Base-by-base conservation (phyloP, 1,140 invertebrate genomes). In the Rhizoglyphus robini region DNA sequence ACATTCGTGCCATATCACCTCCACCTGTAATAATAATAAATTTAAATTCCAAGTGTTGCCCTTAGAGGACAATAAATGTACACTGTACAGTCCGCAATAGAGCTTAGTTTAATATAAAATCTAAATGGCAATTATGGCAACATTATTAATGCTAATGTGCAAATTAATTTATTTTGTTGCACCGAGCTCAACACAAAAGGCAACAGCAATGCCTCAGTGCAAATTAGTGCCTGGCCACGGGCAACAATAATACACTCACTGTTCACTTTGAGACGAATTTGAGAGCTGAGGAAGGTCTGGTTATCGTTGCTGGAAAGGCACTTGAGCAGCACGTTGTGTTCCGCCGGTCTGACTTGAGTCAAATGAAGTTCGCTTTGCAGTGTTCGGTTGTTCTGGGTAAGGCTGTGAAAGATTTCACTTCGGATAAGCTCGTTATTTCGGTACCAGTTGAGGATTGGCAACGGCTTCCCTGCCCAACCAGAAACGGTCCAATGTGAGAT, bases 341-440 rank as follows among this genome's bases (percentile, higher is more conserved):
- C n/a, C 41, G 23, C 4, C 2, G 61, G 1, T 3, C 32, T 1
- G 1, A 63, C 47, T 38, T 61, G 41, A 18, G 34, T 38, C 32
- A 63, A 31, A 63, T 63, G 41, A 20, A 63, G 32, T 49, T 63
- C 61, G 47, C 61, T 63, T 63, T 63, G 61, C 27, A 63, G 18
- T 63, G 61, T 2, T n/a, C 23, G 2, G 27, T 63, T 63, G 15
- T 63, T 47, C 23, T 46, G 8, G 1, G 4, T 47, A 3, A 46
- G 27, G 15, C 15, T 63, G 27, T 63, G 61, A 63, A 47, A 46
- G 18, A 63, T 38, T 63, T 63, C 15, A 20, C 23, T 61, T 18
- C 41, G 34, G 15, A 63, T 46, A 3, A 34, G 3, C 18, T 47
- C 48, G 4, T 63, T n/a, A 47, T 63, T 63, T 5, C 41, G 34